A percentile compares a stretch with the other conserved stretches of the same genome.
Conservation (phyloP, 2,797 vertebrate species). For the Sebastes glaucus region DNA sequence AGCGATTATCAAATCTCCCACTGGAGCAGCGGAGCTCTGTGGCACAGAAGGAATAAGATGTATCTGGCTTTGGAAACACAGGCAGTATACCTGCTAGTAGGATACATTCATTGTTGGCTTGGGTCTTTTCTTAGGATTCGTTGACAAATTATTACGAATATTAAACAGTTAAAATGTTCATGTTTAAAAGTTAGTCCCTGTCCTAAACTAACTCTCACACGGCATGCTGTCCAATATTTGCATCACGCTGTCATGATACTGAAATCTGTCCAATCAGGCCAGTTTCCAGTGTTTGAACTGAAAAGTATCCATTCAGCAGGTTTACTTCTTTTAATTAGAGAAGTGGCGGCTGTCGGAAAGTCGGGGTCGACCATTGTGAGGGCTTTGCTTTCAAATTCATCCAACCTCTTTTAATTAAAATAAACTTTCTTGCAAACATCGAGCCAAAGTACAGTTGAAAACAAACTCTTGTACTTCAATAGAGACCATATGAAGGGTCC, state of each 20-base stretch:
- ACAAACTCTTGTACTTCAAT: background rate
- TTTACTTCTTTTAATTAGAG: constrained; percentile 55
- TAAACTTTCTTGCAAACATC: background rate
- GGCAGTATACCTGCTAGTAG: background rate
- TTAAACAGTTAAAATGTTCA: background rate
- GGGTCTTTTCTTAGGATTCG: background rate
- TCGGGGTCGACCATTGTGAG: background rate
- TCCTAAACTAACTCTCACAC: background rate
- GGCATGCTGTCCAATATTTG: constrained; percentile 1
- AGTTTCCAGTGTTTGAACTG: constrained; percentile 38
- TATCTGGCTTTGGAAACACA: background rate
- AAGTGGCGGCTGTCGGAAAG: constrained; percentile 8
- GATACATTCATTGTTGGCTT: background rate
- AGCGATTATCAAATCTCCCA: background rate
- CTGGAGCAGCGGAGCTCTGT: background rate
- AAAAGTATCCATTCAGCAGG: constrained; percentile 40
- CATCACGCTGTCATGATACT: background rate
- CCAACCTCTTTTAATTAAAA: constrained; percentile 22
- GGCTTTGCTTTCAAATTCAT: constrained; percentile 13
- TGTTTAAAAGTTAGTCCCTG: background rate
- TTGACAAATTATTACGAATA: background rate
- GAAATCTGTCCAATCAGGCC: constrained; percentile 39
- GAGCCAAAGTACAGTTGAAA: background rate
- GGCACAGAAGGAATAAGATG: background rate
- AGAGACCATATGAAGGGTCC: background rate